These are phyloP conservation scores for Labrus mixtus DNA, from an alignment of 2,113 vertebrate species.

Conservation along the genomic window DNA sequence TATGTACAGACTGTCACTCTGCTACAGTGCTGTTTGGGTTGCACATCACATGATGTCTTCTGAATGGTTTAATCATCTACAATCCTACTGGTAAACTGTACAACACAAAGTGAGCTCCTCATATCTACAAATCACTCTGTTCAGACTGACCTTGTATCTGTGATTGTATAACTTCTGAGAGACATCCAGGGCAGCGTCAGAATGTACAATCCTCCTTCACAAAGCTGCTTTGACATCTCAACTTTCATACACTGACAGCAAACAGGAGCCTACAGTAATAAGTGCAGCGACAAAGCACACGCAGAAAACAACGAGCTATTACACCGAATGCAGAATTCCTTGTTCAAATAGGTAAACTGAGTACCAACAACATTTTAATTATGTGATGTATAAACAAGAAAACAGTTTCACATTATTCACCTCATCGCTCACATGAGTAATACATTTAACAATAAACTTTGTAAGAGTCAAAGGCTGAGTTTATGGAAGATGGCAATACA, in stretches of 20 bases:
- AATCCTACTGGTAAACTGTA: constrained; percentile 32
- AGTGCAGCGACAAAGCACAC: constrained; percentile 22
- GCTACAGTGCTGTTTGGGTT: constrained; percentile 24
- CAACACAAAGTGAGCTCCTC: constrained; percentile 43
- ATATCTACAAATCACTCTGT: constrained; percentile 40
- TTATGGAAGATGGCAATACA: constrained; percentile 45
- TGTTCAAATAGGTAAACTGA: background rate
- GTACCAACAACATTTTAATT: constrained; percentile 26
- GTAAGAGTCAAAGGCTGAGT: constrained; percentile 37
- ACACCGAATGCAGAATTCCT: constrained; percentile 19
- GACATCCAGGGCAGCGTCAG: constrained; percentile 53
- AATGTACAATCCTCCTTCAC: constrained; percentile 53
- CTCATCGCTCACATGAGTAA: constrained; percentile 7
- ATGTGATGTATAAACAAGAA: constrained; percentile 28
- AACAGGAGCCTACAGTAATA: constrained; percentile 27
- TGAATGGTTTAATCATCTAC: constrained; percentile 31
- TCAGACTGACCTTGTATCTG: constrained; percentile 50
- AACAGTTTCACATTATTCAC: constrained; percentile 16
- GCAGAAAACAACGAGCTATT: constrained; percentile 25
- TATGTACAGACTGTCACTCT: constrained; percentile 30
- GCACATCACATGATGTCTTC: constrained; percentile 3
- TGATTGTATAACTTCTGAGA: constrained; percentile 39
- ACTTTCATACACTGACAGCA: constrained; percentile 48
- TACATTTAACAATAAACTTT: constrained; percentile 9
- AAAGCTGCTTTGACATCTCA: constrained; percentile 42